Conservation (phyloP, 2,888 invertebrate genomes). For the Coelopa pilipes region DNA sequence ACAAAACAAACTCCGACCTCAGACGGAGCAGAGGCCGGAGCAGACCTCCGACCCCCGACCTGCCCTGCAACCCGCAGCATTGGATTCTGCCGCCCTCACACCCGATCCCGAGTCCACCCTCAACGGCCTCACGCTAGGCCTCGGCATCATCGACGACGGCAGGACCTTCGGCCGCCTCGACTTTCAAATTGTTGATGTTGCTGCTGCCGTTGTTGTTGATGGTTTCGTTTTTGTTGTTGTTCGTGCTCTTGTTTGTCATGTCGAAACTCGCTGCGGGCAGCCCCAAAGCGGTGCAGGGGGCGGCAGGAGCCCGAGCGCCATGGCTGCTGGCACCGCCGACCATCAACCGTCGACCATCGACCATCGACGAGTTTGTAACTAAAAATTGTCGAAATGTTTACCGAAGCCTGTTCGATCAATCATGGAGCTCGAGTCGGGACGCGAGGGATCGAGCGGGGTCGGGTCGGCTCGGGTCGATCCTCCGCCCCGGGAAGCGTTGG, state of each 20-base stretch:
- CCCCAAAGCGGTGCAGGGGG: not conserved
- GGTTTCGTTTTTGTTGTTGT: too few species aligned
- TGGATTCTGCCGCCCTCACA: too few species aligned
- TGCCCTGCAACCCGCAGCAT: too few species aligned
- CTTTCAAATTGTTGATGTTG: slow-evolving; percentile 45
- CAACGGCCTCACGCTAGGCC: too few species aligned
- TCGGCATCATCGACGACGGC: too few species aligned
- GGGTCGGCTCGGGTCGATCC: not conserved
- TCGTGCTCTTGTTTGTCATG: not conserved
- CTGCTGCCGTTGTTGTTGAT: slow-evolving; percentile 29
- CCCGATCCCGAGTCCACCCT: too few species aligned
- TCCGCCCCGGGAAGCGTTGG: not conserved
- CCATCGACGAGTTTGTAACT: not conserved
- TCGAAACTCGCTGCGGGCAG: not conserved
- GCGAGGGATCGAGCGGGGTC: not conserved
- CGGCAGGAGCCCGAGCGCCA: not conserved
- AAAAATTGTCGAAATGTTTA: slow-evolving; percentile 33
- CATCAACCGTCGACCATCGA: too few species aligned
- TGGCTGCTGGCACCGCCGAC: too few species aligned
- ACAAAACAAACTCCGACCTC: slow-evolving; percentile 33
- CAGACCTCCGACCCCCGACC: not conserved
- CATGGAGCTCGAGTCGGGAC: not conserved
- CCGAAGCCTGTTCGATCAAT: slow-evolving; percentile 34
- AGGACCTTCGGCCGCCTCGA: slow-evolving; percentile 3
- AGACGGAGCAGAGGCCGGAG: not conserved